Conservation (phyloP, 2,888 invertebrate genomes). For the Saturnia japonica region DNA sequence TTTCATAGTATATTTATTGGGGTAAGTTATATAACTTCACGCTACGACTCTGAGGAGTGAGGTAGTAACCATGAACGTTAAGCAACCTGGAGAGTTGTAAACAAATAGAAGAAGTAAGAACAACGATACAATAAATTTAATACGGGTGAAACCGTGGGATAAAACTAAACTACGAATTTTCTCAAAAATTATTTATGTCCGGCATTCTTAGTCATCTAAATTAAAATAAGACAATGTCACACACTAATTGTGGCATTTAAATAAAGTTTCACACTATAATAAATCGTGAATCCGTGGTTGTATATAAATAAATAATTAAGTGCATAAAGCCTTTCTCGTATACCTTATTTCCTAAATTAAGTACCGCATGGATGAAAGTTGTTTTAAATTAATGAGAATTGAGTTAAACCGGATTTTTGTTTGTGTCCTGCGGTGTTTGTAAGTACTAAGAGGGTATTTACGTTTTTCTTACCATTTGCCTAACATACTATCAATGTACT, state of each 20-base stretch:
- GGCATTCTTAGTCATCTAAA: not conserved
- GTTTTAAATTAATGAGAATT: conserved; percentile 59
- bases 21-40: too few species aligned
- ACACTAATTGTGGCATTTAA: too few species aligned
- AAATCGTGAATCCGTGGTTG: not conserved
- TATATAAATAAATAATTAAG: not conserved
- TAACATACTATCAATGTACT: conserved; percentile 26
- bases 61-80: too few species aligned
- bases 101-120: too few species aligned
- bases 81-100: too few species aligned
- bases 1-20: too few species aligned
- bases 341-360: conserved; percentile 40
- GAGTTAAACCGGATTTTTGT: conserved; percentile 66
- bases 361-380: conserved; percentile 67
- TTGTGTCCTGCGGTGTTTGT: conserved; percentile 47
- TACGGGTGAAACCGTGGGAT: too few species aligned
- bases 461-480: conserved; percentile 41
- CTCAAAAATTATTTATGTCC: not conserved
- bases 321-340: not conserved
- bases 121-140: too few species aligned
- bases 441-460: conserved; percentile 52
- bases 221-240: too few species aligned
- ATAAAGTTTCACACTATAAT: too few species aligned
- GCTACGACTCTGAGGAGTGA: too few species aligned
- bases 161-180: too few species aligned